Percentiles rank a stretch among this genome's conserved stretches.
Evolutionary conservation across 2,888 invertebrate species (phyloP).

Genomic region (Tupiocoris notatus): DNA sequence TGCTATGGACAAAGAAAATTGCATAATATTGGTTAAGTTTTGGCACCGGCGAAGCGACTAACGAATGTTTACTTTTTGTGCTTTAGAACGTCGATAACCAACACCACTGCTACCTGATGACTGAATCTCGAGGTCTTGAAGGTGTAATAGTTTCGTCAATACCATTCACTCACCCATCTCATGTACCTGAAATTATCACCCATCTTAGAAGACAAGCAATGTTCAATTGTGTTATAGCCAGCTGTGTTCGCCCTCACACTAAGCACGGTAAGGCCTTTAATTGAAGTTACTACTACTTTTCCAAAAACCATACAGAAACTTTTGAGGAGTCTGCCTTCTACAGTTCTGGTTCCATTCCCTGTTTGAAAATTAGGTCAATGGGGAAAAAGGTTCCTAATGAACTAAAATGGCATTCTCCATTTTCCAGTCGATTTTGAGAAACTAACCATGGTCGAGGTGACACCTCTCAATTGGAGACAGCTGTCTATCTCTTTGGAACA

Average conservation of each 20-base stretch:
- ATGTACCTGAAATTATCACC: conserved; percentile 82
- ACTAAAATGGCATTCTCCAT: too few species aligned
- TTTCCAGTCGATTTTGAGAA: conserved; percentile 62
- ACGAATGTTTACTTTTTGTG: too few species aligned
- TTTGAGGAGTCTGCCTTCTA: too few species aligned
- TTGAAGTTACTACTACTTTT: too few species aligned
- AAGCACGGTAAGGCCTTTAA: conserved; percentile 76
- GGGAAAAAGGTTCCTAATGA: too few species aligned
- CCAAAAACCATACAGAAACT: conserved; percentile 36
- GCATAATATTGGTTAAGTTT: too few species aligned
- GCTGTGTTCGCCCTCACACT: conserved; percentile 80
- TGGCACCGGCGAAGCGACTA: too few species aligned
- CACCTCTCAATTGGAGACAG: conserved; percentile 84
- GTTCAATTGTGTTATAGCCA: conserved; percentile 83
- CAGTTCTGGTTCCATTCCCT: too few species aligned
- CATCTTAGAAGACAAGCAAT: conserved; percentile 85
- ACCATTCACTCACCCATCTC: conserved; percentile 90
- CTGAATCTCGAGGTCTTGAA: conserved; percentile 72
- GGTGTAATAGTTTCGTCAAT: conserved; percentile 76
- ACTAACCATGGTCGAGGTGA: conserved; percentile 88
- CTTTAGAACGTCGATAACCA: conserved; percentile 85
- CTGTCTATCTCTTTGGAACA: conserved; percentile 89
- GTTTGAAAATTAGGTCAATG: too few species aligned
- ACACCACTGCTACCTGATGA: conserved; percentile 90
- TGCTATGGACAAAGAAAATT: too few species aligned